Evolutionary conservation across 2,888 invertebrate genomes (phyloP), one percentile per base, ranked within the genome.

Genomic region (Netelia melanura): DNA sequence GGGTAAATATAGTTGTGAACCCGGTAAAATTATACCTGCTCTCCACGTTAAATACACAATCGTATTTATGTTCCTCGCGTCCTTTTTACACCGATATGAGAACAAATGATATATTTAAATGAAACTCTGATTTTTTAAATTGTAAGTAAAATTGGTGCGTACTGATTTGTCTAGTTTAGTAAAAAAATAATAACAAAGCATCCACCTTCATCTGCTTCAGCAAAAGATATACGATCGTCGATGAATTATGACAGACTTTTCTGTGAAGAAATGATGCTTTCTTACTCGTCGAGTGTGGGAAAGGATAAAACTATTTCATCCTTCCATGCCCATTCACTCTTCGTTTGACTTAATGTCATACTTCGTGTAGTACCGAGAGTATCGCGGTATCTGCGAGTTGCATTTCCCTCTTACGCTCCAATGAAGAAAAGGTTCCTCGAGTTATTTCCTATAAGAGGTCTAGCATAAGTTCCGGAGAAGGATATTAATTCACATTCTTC

Each of bases 401-500:
- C 30, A 1, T 38, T 17, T 56, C 17, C 17, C 67, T 9, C n/a
- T 10, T 25, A n/a, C 25, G 52, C 14, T n/a, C 8, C 64, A 38
- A 64, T 64, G 14, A 14, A 48, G 48, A 48, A 14, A 14, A 48
- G 14, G 9, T 14, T 48, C 52, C 30, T 65, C 25, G 43, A 70
- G 58, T 76, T 21, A 71, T 76, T 48, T 56, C 17, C 54, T 43
- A 52, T 58, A 54, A 61, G 23, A 68, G 70, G 62, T 61, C 70
- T 43, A 56, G 44, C 43, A 21, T 5, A 68, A 76, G 62, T 25
- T 76, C 56, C 54, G 81, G 6, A 76, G 6, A 71, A 48, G 43
- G 43, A 68, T 61, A 68, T 81, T 81, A 81, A 74, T 81, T 81
- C 74, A 67, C 81, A 74, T 81, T 74, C 67, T 65, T 70, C 44